Evolutionary conservation across 2,113 vertebrate genomes (phyloP).

Genomic region (Thalassarche chlororhynchos): DNA sequence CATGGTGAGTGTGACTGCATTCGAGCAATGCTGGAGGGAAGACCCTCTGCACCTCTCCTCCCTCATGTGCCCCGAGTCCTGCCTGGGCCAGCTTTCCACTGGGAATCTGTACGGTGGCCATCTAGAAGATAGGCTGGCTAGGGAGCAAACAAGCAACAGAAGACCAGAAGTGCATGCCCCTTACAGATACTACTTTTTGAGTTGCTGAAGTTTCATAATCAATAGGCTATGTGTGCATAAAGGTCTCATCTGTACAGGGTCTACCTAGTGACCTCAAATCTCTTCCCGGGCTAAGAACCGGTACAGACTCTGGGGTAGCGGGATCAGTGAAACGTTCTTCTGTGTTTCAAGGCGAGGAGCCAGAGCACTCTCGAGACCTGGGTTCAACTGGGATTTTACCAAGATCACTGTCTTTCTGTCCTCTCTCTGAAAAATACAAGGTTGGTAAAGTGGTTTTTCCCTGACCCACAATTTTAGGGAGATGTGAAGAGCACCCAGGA

Average conservation of each 20-base stretch:
- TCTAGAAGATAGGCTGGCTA: neutral
- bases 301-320: too few species aligned
- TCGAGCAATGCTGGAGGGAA: neutral
- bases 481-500: neutral
- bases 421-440: neutral
- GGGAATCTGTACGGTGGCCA: neutral
- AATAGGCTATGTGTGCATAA: neutral
- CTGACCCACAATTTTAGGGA: neutral
- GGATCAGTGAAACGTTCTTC: rapidly evolving
- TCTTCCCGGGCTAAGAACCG: neutral
- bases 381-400: neutral
- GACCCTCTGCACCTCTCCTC: neutral
- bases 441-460: neutral
- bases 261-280: neutral
- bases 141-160: neutral
- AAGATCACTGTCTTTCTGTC: neutral
- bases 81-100: neutral
- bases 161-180: neutral
- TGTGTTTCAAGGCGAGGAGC: neutral
- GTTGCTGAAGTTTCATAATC: rapidly evolving
- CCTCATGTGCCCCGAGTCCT: neutral
- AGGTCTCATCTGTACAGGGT: neutral
- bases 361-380: neutral
- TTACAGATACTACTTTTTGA: neutral
- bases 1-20: neutral